Evolutionary conservation across 2,113 vertebrate species (phyloP).

Genomic region (Ageneiosus marmoratus): DNA sequence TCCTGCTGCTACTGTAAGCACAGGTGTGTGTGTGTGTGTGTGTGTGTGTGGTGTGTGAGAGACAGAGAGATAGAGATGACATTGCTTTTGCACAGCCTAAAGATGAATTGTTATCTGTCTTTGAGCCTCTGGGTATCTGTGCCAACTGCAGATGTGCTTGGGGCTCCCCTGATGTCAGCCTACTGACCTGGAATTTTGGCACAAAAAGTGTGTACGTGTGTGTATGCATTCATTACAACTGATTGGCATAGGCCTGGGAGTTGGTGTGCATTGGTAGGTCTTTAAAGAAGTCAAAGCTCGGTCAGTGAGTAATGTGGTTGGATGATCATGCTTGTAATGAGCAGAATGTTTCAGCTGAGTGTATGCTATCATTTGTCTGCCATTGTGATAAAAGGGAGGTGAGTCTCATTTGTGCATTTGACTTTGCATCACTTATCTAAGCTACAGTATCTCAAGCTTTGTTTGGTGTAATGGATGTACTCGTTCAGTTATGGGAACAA

Average conservation of each 20-base stretch:
- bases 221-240: slow-evolving; percentile 28
- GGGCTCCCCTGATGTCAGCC: slow-evolving; percentile 24
- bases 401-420: background rate
- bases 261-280: slow-evolving; percentile 34
- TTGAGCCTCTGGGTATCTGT: slow-evolving; percentile 35
- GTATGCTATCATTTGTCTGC: slow-evolving; percentile 22
- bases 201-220: slow-evolving; percentile 29
- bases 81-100: slow-evolving; percentile 13
- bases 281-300: slow-evolving; percentile 37
- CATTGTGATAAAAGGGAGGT: slow-evolving; percentile 21
- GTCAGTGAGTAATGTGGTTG: slow-evolving; percentile 32
- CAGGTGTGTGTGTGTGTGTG: background rate
- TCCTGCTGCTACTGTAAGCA: slow-evolving; percentile 15
- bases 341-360: background rate
- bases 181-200: slow-evolving; percentile 40
- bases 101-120: slow-evolving; percentile 44
- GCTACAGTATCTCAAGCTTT: slow-evolving; percentile 12
- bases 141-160: slow-evolving; percentile 45
- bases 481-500: no score
- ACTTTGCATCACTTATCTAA: background rate
- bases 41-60: background rate
- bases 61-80: slow-evolving; percentile 16
- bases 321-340: slow-evolving; percentile 29
- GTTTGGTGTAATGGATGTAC: background rate
- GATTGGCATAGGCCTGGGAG: slow-evolving; percentile 6